Evolutionary conservation across 1,140 invertebrate species (phyloP).

Genomic region (Arion vulgaris): DNA sequence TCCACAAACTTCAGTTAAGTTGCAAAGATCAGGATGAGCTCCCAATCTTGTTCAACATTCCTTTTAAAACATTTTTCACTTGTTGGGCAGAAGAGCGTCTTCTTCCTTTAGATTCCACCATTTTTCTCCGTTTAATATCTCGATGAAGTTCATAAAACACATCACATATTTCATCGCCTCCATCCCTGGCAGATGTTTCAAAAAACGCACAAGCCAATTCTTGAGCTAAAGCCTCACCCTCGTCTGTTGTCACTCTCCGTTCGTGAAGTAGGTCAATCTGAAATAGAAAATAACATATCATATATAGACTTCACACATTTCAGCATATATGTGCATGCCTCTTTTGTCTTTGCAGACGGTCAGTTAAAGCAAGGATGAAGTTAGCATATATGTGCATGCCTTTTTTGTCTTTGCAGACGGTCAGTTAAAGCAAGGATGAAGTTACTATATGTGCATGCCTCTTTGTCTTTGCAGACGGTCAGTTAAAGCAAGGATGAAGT

Average conservation of each 20-base stretch:
- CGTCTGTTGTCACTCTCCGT: constrained; percentile 87
- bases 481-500: too few relatives aligned
- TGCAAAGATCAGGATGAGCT: constrained; percentile 31
- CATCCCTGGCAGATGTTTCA: constrained; percentile 88
- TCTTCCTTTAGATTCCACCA: constrained; percentile 64
- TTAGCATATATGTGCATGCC: too few relatives aligned
- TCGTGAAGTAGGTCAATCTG: constrained; percentile 89
- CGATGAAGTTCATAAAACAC: constrained; percentile 68
- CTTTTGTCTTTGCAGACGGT: too few relatives aligned
- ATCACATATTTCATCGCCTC: constrained; percentile 76
- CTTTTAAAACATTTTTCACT: constrained; percentile 65
- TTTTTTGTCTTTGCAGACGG: too few relatives aligned
- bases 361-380: too few relatives aligned
- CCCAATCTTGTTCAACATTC: constrained; percentile 66
- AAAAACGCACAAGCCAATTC: constrained; percentile 86
- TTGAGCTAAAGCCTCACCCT: constrained; percentile 83
- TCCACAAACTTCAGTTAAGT: neutral
- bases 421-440: too few relatives aligned
- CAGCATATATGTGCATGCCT: too few relatives aligned
- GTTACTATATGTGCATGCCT: too few relatives aligned
- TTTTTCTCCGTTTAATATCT: constrained; percentile 67
- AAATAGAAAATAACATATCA: neutral
- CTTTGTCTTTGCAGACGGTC: too few relatives aligned
- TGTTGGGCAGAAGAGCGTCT: constrained; percentile 71
- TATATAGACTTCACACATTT: too few relatives aligned